Evolutionary conservation across 2,797 vertebrate species (phyloP), one percentile per base, ranked within the genome.

Genomic region (Hippocampus kuda): DNA sequence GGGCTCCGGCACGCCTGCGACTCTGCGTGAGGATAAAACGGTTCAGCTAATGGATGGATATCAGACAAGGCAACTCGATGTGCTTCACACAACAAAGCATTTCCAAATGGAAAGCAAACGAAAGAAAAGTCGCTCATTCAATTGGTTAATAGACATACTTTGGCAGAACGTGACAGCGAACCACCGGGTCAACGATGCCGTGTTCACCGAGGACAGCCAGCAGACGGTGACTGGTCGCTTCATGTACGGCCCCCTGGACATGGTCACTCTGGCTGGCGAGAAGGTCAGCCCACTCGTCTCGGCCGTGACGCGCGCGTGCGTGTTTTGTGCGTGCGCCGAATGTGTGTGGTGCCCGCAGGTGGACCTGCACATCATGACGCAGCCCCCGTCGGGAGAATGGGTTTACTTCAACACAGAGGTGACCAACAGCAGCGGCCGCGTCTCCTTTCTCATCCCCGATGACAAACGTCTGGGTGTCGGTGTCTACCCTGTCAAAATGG

Each of bases 401-500:
- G 90, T 97, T 73, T 93, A 93, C 87, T 94, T 96, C 70, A 93
- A 91, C 88, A 99, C 95, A 0, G 94, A 98, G 80, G 89, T 98
- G 87, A 98, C 94, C 81, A 99, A 96, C 86, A 95, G 93, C 88
- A 98, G 97, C 0, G 97, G 97, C 26, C 91, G 97, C 0, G 89
- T 99, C 70, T 94, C 93, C 24, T 99, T 97, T 0, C 70, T 88
- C 60, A 91, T 99, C 75, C 94, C 95, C 0, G 94, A 98, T 72
- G 88, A 89, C 69, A 94, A 90, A 72, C 93, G 93, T n/a, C 89
- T 98, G 83, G 95, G 95, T 30, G 92, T 98, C 0, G 97, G 97
- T 0, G 94, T 99, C 57, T 99, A 99, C 83, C 97, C 97, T 0
- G 85, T 99, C 78, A 99, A 99, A 90, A 96, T 98, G 95, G 97